Base-by-base conservation (phyloP, 2,113 vertebrate genomes). In the Camelus bactrianus region DNA sequence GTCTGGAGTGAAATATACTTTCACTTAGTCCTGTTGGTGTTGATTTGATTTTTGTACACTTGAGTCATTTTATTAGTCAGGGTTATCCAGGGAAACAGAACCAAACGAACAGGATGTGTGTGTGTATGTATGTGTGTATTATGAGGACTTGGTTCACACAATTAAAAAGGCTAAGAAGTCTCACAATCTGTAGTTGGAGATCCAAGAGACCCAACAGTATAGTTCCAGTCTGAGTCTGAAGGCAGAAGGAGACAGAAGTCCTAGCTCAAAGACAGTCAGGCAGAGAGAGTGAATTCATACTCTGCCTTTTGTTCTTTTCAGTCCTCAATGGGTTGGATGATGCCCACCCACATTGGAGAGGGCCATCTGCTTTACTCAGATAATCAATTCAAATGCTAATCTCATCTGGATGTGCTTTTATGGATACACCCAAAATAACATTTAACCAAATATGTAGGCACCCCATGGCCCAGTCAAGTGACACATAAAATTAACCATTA, bases 41-140 rank as follows among this genome's bases (percentile, higher is more conserved):
- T 93, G 75, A 52, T 87, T 87, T 76, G 24, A 86, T 75, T 83
- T 96, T 88, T 91, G 62, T 76, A 54, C 38, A 52, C 76, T 73
- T 76, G 60, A 91, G 30, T 93, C 82, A 81, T 67, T 77, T 22
- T 28, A 20, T 88, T 88, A 81, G 16, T 80, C 24, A 46, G 69
- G 35, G 14, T 90, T 94, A 73, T 83, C 30, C 35, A 60, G 81
- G 62, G 75, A 91, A 93, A 64, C 19, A 86, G 58, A 89, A 88
- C 26, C 70, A 85, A 69, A 86, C 16, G 16, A 26, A 28, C 3
- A 67, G 32, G n/a, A 22, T 69, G 69, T 38, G 6, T 69, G 30
- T 19, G 5, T 26, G 9, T 48, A 8, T 46, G 5, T n/a, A 70
- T 20, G 10, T 20, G 7, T 80, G 28, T 38, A 54, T 58, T 64